A percentile compares a stretch with the other conserved stretches of the same genome.
Evolutionary conservation across 2,797 vertebrate genomes (phyloP).

Genomic region (Rhynchonycteris naso): DNA sequence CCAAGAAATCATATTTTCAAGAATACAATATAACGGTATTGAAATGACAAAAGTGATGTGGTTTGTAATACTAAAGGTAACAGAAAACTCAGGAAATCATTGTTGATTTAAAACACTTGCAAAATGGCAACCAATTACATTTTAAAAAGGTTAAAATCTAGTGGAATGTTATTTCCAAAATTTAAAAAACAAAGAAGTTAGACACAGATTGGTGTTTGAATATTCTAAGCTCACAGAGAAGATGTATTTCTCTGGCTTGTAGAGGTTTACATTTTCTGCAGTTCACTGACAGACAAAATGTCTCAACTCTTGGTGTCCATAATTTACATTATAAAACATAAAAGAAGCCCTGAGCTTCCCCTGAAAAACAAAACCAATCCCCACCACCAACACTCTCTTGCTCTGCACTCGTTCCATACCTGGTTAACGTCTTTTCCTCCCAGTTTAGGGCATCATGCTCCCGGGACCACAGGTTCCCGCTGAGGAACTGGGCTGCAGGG

Average conservation of each 20-base stretch:
- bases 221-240: constrained; percentile 48
- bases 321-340: constrained; percentile 4
- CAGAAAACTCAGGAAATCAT: background rate
- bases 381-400: background rate
- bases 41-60: background rate
- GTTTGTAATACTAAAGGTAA: background rate
- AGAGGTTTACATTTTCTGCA: constrained; percentile 58
- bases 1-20: constrained; percentile 18
- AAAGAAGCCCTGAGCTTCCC: background rate
- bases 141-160: constrained; percentile 38
- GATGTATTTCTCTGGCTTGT: constrained; percentile 36
- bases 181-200: constrained; percentile 31
- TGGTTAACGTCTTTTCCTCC: background rate
- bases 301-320: background rate
- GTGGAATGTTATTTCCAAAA: constrained; percentile 27
- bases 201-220: background rate
- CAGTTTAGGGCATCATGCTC: background rate
- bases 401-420: background rate
- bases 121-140: background rate
- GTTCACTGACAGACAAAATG: constrained; percentile 60
- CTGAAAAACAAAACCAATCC: constrained; percentile 27
- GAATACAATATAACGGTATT: background rate
- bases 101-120: background rate
- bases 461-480: background rate
- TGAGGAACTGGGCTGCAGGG: background rate